phyloP scores from a whole-genome alignment of 2,113 vertebrate species.

The Recurvirostra avosetta region DNA sequence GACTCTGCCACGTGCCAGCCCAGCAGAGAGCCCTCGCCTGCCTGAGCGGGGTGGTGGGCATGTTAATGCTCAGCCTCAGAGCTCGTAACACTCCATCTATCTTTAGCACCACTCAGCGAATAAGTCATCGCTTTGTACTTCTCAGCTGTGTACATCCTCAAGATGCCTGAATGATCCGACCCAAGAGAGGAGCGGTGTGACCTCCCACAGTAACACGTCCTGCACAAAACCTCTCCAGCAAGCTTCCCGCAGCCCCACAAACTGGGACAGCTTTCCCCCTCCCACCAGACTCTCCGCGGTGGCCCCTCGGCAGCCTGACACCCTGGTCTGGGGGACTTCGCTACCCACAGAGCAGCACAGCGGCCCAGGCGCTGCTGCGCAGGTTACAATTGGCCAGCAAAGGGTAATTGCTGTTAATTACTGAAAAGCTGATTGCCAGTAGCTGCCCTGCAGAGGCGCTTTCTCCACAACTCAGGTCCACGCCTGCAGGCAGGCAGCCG shows the following conservation, averaged over 20 bases:
- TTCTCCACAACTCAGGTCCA: neutral
- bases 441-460: neutral
- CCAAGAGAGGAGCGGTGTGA: neutral
- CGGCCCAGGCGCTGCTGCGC: too few species aligned
- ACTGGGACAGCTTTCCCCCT: neutral
- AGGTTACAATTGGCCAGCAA: neutral
- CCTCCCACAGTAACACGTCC: neutral
- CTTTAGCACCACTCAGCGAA: neutral
- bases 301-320: neutral
- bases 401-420: neutral
- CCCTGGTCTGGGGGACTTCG: neutral
- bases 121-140: neutral
- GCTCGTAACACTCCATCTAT: neutral
- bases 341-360: neutral
- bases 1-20: neutral
- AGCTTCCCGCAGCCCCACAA: neutral
- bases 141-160: neutral
- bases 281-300: neutral
- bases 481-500: neutral
- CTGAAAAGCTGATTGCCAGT: neutral
- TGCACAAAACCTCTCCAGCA: neutral
- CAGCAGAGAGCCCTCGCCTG: neutral
- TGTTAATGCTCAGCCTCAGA: neutral
- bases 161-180: neutral
- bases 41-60: neutral